These are phyloP conservation scores for Nymphalis urticae DNA, from an alignment of 2,888 invertebrate species.

Conservation along the genomic window DNA sequence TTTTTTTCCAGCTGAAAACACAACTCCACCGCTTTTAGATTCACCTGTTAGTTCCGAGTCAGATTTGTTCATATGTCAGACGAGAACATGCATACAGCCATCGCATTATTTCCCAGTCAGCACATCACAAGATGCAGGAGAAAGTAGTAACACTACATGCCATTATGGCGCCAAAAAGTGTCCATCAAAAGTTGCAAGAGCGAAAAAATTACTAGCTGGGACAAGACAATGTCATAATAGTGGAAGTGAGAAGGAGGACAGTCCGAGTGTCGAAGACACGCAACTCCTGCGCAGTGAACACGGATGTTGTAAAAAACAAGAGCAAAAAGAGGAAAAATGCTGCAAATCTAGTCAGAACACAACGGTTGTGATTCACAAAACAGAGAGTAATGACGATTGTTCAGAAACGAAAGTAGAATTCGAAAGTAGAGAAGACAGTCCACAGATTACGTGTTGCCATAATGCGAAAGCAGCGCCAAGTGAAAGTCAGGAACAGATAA, in stretches of 20 bases:
- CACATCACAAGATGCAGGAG: slow-evolving; percentile 50
- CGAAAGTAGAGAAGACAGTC: slow-evolving; percentile 60
- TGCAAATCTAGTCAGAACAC: slow-evolving; percentile 48
- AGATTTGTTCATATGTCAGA: slow-evolving; percentile 69
- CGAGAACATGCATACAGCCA: slow-evolving; percentile 71
- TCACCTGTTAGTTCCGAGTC: slow-evolving; percentile 63
- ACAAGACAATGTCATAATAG: slow-evolving; percentile 50
- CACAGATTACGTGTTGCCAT: slow-evolving; percentile 68
- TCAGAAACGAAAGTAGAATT: slow-evolving; percentile 44
- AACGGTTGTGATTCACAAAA: slow-evolving; percentile 41
- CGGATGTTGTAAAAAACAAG: slow-evolving; percentile 62
- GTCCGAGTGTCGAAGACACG: slow-evolving; percentile 65
- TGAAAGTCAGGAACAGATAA: slow-evolving; percentile 72
- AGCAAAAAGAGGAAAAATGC: slow-evolving; percentile 52
- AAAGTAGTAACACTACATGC: slow-evolving; percentile 55
- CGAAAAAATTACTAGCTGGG: slow-evolving; percentile 48
- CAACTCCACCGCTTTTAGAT: slow-evolving; percentile 70
- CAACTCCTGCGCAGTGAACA: slow-evolving; percentile 56
- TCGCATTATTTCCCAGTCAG: slow-evolving; percentile 70
- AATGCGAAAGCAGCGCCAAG: slow-evolving; percentile 49
- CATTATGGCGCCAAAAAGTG: slow-evolving; percentile 69
- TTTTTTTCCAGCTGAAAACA: slow-evolving; percentile 62
- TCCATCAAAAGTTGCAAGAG: slow-evolving; percentile 67
- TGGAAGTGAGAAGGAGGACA: slow-evolving; percentile 62
- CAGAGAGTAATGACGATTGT: slow-evolving; percentile 42